Evolutionary conservation across 2,113 vertebrate species (phyloP).

Genomic region (Oncorhynchus clarkii): DNA sequence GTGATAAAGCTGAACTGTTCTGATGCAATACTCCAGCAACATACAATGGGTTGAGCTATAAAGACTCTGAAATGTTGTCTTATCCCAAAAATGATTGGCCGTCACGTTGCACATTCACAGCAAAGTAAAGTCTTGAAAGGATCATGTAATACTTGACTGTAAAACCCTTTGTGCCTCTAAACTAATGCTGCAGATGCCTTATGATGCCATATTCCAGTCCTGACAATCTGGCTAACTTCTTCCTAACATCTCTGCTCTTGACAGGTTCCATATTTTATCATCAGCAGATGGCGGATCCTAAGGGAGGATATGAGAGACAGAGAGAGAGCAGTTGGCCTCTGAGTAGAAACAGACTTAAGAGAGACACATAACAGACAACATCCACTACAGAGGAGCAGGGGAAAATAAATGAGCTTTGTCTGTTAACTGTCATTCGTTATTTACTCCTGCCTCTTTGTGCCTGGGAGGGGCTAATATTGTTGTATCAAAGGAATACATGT

Average conservation of each 20-base stretch:
- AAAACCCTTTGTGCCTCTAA: not conserved
- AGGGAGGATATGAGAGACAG: constrained; percentile 47
- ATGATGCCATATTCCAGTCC: constrained; percentile 8
- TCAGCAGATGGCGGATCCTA: constrained; percentile 46
- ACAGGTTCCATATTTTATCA: constrained; percentile 41
- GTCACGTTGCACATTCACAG: too few species aligned
- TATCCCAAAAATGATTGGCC: too few species aligned
- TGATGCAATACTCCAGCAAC: too few species aligned
- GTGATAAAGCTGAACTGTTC: not conserved
- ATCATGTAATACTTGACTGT: not conserved
- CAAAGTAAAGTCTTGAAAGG: not conserved
- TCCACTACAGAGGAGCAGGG: not conserved
- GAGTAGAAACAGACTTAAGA: constrained; percentile 6
- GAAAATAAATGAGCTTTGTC: not conserved
- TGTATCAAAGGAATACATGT: too few species aligned
- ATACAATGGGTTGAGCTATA: too few species aligned
- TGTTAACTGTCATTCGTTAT: not conserved
- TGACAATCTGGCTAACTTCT: constrained; percentile 44
- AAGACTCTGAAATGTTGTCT: too few species aligned
- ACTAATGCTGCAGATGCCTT: not conserved
- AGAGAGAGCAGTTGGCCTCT: constrained; percentile 40
- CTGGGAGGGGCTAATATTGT: not conserved
- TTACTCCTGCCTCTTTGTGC: not conserved
- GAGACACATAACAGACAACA: too few species aligned
- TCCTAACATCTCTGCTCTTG: constrained; percentile 32